These are phyloP conservation scores for Aphelenchoides avenae DNA, from an alignment of 1,140 invertebrate genomes.

Conservation along the genomic window DNA sequence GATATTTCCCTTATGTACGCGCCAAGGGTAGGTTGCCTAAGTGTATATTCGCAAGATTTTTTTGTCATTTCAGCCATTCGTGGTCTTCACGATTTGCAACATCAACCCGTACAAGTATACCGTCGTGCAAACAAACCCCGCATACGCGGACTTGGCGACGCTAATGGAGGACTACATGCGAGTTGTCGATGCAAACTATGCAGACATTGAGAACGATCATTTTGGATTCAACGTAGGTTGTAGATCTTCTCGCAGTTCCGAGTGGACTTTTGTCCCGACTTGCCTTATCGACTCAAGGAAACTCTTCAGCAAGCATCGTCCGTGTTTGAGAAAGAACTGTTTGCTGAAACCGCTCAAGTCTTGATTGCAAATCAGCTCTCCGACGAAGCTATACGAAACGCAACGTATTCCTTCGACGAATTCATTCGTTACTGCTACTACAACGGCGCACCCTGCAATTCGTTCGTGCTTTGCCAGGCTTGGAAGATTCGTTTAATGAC, in stretches of 20 bases:
- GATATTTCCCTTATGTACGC: constrained; percentile 15
- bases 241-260: background rate
- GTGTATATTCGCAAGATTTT: background rate
- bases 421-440: constrained; percentile 21
- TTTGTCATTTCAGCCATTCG: constrained; percentile 30
- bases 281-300: background rate
- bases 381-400: background rate
- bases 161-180: constrained; percentile 28
- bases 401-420: constrained; percentile 22
- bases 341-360: constrained; percentile 12
- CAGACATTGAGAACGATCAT: constrained; percentile 26
- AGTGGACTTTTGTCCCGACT: background rate
- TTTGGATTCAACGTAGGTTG: constrained; percentile 37
- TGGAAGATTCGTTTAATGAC: background rate
- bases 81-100: constrained; percentile 33
- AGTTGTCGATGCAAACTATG: constrained; percentile 18
- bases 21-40: constrained; percentile 12
- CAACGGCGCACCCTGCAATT: constrained; percentile 11
- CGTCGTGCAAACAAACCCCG: constrained; percentile 16
- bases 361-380: constrained; percentile 19
- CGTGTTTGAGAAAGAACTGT: constrained; percentile 15
- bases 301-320: background rate
- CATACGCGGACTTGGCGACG: constrained; percentile 13
- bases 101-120: constrained; percentile 28
- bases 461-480: background rate